These are phyloP conservation scores for Isotomurus palustris DNA, from an alignment of 2,888 invertebrate genomes.

Conservation along the genomic window DNA sequence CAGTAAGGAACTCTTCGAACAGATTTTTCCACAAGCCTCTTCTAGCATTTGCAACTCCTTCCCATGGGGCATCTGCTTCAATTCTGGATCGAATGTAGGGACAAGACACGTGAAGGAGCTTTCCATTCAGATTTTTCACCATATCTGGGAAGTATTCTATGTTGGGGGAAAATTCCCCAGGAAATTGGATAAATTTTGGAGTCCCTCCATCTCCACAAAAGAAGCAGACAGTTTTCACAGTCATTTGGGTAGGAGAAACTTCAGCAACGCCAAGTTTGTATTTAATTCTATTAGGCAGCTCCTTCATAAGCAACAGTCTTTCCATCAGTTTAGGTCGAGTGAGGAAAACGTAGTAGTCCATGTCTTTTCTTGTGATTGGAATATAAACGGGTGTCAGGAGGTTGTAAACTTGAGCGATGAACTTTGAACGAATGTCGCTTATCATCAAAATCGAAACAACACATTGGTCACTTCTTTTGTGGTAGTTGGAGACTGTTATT, in stretches of 20 bases:
- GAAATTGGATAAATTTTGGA: conserved; percentile 12
- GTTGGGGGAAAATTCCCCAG: neutral
- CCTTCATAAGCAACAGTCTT: conserved; percentile 17
- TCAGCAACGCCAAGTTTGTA: conserved; percentile 23
- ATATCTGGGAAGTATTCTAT: conserved; percentile 35
- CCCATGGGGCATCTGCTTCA: conserved; percentile 28
- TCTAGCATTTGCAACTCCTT: conserved; percentile 20
- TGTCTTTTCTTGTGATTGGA: conserved; percentile 27
- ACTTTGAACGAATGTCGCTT: conserved; percentile 15
- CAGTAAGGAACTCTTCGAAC: conserved; percentile 30
- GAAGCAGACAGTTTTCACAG: conserved; percentile 21
- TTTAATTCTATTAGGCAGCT: conserved; percentile 20
- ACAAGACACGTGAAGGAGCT: conserved; percentile 16
- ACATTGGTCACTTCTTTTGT: conserved; percentile 16
- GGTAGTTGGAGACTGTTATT: conserved; percentile 17
- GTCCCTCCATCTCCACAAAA: conserved; percentile 14
- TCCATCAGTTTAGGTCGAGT: conserved; percentile 7
- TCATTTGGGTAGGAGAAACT: neutral
- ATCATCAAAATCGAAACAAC: conserved; percentile 21
- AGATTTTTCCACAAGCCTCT: conserved; percentile 36
- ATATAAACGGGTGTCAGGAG: conserved; percentile 24
- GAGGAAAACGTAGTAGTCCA: conserved; percentile 28
- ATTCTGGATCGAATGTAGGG: conserved; percentile 30
- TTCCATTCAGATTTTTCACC: conserved; percentile 29
- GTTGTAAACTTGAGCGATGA: conserved; percentile 16